Evolutionary conservation across 2,113 vertebrate genomes (phyloP).

Genomic region (Tragelaphus scriptus): DNA sequence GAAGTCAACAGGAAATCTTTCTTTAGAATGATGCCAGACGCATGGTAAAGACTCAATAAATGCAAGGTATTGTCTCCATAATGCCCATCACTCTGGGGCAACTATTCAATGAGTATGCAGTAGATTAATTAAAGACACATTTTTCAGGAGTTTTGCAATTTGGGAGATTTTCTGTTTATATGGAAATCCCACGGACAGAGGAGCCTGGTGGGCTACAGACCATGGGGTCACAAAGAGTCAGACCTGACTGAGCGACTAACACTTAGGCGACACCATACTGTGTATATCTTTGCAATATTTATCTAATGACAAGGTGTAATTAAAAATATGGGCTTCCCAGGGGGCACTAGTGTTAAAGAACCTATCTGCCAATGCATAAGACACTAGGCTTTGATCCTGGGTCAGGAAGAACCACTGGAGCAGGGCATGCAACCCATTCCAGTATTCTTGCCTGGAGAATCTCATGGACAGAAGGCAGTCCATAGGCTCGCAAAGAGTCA

Average conservation of each 20-base stretch:
- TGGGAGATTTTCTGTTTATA: background rate
- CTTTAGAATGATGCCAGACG: background rate
- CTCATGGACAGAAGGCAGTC: background rate
- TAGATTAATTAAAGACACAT: background rate
- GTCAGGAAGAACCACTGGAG: background rate
- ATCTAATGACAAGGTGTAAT: background rate
- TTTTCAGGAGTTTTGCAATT: background rate
- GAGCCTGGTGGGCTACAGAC: background rate
- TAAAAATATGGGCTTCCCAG: background rate
- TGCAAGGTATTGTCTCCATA: background rate
- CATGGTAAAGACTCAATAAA: background rate
- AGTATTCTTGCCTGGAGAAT: background rate
- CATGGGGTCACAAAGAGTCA: background rate
- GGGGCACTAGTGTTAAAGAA: background rate
- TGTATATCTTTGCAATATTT: background rate
- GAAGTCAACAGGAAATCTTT: background rate
- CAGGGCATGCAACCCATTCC: background rate
- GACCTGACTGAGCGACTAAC: background rate
- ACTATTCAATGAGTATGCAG: background rate
- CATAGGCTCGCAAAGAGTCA: background rate
- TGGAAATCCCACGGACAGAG: background rate
- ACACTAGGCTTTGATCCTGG: background rate
- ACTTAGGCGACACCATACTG: background rate
- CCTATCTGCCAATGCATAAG: background rate
- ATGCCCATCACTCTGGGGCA: background rate